Conservation (phyloP, 2,888 invertebrate genomes). For the Saturnia japonica region DNA sequence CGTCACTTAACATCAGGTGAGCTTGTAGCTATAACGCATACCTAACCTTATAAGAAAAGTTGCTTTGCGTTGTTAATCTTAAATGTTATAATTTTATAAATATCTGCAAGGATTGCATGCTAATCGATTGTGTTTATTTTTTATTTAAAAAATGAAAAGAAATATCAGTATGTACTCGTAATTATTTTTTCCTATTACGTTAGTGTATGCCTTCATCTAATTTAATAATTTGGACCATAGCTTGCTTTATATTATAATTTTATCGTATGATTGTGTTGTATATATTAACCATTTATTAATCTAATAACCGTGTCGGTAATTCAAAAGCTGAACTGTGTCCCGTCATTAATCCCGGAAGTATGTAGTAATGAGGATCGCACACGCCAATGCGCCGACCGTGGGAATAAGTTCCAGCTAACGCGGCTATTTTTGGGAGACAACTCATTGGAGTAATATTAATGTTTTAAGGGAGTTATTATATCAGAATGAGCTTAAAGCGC, state of each 20-base stretch:
- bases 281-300: not conserved
- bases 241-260: not conserved
- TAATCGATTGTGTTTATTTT: too few species aligned
- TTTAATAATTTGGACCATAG: too few species aligned
- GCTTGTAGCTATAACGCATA: too few species aligned
- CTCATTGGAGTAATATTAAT: constrained; percentile 20
- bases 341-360: constrained; percentile 72
- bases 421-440: constrained; percentile 18
- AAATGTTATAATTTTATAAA: too few species aligned
- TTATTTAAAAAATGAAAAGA: too few species aligned
- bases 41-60: too few species aligned
- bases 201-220: too few species aligned
- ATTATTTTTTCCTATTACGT: too few species aligned
- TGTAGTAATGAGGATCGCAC: constrained; percentile 69
- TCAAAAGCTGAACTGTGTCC: constrained; percentile 57
- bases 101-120: too few species aligned
- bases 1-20: too few species aligned
- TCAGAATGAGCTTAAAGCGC: not conserved
- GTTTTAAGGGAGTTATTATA: constrained; percentile 5
- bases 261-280: not conserved
- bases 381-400: constrained; percentile 58
- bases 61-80: too few species aligned
- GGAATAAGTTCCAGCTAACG: constrained; percentile 35
- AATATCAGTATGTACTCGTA: too few species aligned
- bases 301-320: constrained; percentile 25